A percentile compares a stretch with the other conserved stretches of the same genome.
These are phyloP conservation scores for Dallia pectoralis DNA, from an alignment of 2,797 vertebrate genomes.

Conservation along the genomic window DNA sequence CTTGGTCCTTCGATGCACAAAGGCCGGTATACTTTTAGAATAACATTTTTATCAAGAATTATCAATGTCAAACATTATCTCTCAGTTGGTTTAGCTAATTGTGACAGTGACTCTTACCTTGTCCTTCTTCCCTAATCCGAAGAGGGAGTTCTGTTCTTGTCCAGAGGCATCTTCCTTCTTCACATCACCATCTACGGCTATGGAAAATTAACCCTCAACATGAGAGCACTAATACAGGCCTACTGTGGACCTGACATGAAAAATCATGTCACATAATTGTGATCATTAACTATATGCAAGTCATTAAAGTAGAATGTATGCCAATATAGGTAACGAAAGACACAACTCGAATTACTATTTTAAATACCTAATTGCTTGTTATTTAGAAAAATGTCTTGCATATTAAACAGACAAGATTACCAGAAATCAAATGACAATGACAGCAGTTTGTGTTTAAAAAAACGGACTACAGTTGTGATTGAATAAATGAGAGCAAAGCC, in stretches of 20 bases:
- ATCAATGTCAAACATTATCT: background rate
- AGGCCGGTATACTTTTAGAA: background rate
- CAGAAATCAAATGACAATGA: background rate
- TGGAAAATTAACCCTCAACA: background rate
- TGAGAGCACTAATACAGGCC: background rate
- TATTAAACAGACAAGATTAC: background rate
- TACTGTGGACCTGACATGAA: background rate
- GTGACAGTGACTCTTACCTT: background rate
- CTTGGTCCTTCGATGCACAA: background rate
- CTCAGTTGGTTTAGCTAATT: background rate
- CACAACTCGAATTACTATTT: no score
- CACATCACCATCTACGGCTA: constrained; percentile 39
- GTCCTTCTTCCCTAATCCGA: constrained; percentile 30
- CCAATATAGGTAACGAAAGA: no score
- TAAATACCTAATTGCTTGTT: background rate
- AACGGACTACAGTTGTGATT: background rate
- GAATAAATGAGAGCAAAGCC: background rate
- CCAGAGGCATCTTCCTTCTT: constrained; percentile 36
- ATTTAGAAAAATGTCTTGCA: background rate
- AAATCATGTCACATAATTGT: background rate
- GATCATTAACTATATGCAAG: no score
- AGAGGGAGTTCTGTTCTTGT: constrained; percentile 39
- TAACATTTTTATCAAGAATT: background rate
- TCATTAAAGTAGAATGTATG: no score
- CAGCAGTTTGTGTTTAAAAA: background rate